Evolutionary conservation across 2,888 invertebrate genomes (phyloP), one percentile per base, ranked within the genome.

Genomic region (Pyralis farinalis): DNA sequence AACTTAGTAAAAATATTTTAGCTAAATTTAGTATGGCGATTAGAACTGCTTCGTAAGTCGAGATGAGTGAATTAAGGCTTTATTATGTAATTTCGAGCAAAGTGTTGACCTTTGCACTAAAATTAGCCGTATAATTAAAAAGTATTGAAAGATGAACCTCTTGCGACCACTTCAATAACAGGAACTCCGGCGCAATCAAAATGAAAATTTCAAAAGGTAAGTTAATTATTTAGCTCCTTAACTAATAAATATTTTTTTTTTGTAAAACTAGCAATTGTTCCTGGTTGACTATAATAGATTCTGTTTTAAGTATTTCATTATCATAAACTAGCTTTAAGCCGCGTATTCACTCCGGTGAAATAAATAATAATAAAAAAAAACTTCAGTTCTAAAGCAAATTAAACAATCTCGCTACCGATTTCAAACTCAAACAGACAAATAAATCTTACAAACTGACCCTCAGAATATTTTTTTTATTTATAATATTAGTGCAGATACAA

Each of bases 91-190:
- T 33, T 45, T 11, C 25, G 45, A 42, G 40, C 12, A 25, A 46
- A 42, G 39, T 46, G n/a, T 37, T 42, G 39, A 49, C 42, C 47
- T 47, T n/a, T n/a, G n/a, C n/a, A n/a, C n/a, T 33, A 41, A 42
- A 42, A 47, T 51, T 37, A 29, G 20, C 44, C 43, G 47, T 42
- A 37, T 34, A 37, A 43, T 49, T 46, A 38, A 48, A 37, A 49
- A 57, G 50, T 45, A 46, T 39, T 40, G 25, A 43, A 68, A 53
- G 53, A 78, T 74, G 74, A 70, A 66, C 53, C 53, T 49, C 34
- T 72, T 71, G 75, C 75, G 75, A 77, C 74, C 64, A 50, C 48
- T 50, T 50, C 52, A 51, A 58, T 51, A 59, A 55, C 51, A 51
- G 61, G 53, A 53, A 54, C 48, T 58, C 55, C 42, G 63, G 60